These are phyloP conservation scores for Salarias fasciatus DNA, from an alignment of 2,797 vertebrate species.

Conservation along the genomic window DNA sequence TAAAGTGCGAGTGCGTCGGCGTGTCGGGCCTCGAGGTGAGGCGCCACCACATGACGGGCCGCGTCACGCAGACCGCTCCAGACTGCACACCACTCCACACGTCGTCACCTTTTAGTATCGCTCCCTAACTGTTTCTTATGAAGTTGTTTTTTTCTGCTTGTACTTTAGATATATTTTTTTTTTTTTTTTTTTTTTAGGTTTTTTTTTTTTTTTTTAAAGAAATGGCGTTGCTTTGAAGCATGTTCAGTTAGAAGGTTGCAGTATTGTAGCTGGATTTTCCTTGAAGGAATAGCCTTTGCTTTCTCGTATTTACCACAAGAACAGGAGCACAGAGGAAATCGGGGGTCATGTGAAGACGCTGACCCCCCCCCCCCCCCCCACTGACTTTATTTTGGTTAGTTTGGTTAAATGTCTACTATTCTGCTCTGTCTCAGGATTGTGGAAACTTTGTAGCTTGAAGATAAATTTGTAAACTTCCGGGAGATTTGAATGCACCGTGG, in stretches of 20 bases:
- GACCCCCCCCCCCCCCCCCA: background rate
- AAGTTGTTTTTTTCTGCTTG: constrained; percentile 69
- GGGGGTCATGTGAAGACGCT: background rate
- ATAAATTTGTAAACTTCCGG: constrained; percentile 30
- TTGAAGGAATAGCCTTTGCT: constrained; percentile 31
- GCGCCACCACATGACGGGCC: constrained; percentile 74
- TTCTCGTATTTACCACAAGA: constrained; percentile 38
- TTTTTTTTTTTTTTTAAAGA: constrained; percentile 37
- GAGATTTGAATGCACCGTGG: constrained; percentile 55
- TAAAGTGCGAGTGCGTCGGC: constrained; percentile 30
- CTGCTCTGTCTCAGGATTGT: constrained; percentile 61
- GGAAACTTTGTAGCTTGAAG: constrained; percentile 43
- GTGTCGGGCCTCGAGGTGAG: constrained; percentile 71
- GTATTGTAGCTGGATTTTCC: constrained; percentile 48
- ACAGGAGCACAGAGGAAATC: constrained; percentile 44
- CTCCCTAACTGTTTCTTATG: constrained; percentile 21
- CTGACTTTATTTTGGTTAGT: constrained; percentile 3
- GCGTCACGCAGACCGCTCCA: constrained; percentile 36
- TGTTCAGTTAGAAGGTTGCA: constrained; percentile 51
- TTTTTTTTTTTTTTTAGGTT: constrained; percentile 18
- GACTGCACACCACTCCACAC: constrained; percentile 39
- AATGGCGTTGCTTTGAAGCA: constrained; percentile 62
- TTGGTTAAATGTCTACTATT: too few relatives aligned
- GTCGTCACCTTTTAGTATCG: constrained; percentile 44
- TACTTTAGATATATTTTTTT: constrained; percentile 75